Base-by-base conservation (phyloP, 1,140 invertebrate genomes). In the Eciton burchellii region DNA sequence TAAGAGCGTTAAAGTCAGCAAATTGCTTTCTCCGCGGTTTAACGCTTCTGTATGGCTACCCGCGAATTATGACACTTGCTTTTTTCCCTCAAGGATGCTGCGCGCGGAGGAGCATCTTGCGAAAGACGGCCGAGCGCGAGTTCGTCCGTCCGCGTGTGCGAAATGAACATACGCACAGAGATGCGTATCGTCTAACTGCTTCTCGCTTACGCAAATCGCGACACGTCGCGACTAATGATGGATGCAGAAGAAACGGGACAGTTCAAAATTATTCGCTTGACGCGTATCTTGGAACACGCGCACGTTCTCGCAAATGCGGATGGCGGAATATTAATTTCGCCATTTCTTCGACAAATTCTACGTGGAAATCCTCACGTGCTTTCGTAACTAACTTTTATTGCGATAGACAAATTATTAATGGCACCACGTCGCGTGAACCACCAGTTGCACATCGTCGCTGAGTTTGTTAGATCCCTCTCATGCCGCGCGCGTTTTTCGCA, bases 11-110 rank as follows among this genome's bases (percentile, higher is more conserved):
- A 77, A 77, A 6, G 21, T 12, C n/a, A 63, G 29, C 63, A 43
- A 45, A 79, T 68, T 79, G 63, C 74, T 79, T 79, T 79, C 74
- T 79, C 74, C 21, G 21, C 26, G 43, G 45, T 21, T n/a, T 65
- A 35, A 52, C 45, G 45, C n/a, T n/a, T n/a, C n/a, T 66, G 5
- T 29, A 26, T 12, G 4, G 41, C 11, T 62, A 24, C 41, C 47
- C 43, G 24, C 49, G 49, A 79, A 79, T 70, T 79, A 79, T 79
- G 24, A 49, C 63, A 79, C 52, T 63, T 79, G 62, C 21, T 68
- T 68, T 77, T 66, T 66, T 66, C 62, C 43, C 9, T 77, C 60
- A 66, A 77, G 47, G 29, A 66, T 76, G 60, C 45, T 11, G 14
- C 45, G 19, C 57, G 43, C 26, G 12, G 9, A 76, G 26, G 14